Evolutionary conservation across 2,113 vertebrate genomes (phyloP).

Genomic region (Salvelinus fontinalis): DNA sequence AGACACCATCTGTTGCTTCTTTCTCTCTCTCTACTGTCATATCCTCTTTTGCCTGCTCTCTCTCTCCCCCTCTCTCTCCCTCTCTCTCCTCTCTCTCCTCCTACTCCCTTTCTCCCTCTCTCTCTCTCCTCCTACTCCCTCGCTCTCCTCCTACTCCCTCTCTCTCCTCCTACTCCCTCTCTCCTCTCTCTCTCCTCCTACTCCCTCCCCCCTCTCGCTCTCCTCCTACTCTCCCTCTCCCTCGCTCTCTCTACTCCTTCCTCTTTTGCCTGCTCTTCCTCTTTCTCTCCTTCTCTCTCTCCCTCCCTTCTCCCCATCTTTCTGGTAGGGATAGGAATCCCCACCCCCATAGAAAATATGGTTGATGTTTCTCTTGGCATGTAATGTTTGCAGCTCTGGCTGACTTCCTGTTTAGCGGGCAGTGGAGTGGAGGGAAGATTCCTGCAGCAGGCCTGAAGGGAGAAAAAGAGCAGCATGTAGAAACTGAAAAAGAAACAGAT

Average conservation of each 20-base stretch:
- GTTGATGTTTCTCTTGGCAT: constrained; percentile 41
- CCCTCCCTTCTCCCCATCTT: neutral
- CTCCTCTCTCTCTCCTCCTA: too few species aligned
- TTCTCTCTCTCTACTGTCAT: neutral
- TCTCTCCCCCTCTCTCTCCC: neutral
- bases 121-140: neutral
- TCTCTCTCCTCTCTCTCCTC: neutral
- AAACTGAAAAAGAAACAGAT: constrained; percentile 3
- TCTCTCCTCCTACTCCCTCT: too few species aligned
- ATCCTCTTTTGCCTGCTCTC: neutral
- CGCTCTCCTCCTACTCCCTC: too few species aligned
- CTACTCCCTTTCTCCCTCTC: neutral
- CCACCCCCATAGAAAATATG: constrained; percentile 14
- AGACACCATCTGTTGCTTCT: constrained; percentile 57
- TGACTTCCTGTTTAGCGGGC: constrained; percentile 48
- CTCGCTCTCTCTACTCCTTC: neutral
- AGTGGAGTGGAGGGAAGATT: constrained; percentile 9
- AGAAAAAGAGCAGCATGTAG: constrained; percentile 1
- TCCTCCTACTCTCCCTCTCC: neutral
- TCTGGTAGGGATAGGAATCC: neutral
- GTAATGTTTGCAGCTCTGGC: constrained; percentile 7
- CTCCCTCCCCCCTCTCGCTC: too few species aligned
- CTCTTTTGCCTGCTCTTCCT: neutral
- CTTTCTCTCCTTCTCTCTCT: neutral
- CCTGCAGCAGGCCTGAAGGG: constrained; percentile 15